Evolutionary conservation across 2,113 vertebrate genomes (phyloP).

Genomic region (Brienomyrus brachyistius): DNA sequence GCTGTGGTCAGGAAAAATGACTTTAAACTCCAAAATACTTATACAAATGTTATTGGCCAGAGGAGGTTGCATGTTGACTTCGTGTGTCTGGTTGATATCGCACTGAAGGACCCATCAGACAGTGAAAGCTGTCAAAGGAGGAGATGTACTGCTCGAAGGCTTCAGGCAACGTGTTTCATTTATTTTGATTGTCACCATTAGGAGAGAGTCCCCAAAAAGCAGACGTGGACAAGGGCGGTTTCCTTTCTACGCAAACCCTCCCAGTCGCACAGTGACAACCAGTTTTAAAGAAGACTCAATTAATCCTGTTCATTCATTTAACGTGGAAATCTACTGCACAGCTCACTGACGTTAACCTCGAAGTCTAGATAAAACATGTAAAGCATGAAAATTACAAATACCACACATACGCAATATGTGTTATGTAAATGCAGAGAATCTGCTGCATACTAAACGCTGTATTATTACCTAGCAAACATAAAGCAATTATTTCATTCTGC

Average conservation of each 20-base stretch:
- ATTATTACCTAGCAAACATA: background rate
- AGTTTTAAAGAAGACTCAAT: background rate
- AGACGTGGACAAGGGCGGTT: background rate
- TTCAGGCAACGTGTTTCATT: slow-evolving; percentile 40
- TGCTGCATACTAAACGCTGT: background rate
- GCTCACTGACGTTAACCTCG: background rate
- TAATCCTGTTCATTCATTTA: background rate
- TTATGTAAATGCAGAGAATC: background rate
- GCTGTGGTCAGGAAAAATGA: slow-evolving; percentile 51
- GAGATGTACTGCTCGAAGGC: slow-evolving; percentile 51
- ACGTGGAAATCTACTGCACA: background rate
- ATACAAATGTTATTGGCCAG: background rate
- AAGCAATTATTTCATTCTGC: background rate
- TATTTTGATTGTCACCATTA: slow-evolving; percentile 31
- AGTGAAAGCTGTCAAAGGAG: slow-evolving; percentile 48
- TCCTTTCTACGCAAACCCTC: background rate
- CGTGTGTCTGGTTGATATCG: slow-evolving; percentile 48
- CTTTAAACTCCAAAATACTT: slow-evolving; percentile 34
- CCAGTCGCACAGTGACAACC: background rate
- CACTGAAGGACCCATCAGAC: slow-evolving; percentile 42
- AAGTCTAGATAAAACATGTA: background rate
- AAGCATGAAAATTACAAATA: background rate
- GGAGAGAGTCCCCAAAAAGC: background rate
- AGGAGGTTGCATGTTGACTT: slow-evolving; percentile 62
- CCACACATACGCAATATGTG: background rate